These are phyloP conservation scores for Atta cephalotes DNA, from an alignment of 1,140 invertebrate genomes.

Conservation along the genomic window DNA sequence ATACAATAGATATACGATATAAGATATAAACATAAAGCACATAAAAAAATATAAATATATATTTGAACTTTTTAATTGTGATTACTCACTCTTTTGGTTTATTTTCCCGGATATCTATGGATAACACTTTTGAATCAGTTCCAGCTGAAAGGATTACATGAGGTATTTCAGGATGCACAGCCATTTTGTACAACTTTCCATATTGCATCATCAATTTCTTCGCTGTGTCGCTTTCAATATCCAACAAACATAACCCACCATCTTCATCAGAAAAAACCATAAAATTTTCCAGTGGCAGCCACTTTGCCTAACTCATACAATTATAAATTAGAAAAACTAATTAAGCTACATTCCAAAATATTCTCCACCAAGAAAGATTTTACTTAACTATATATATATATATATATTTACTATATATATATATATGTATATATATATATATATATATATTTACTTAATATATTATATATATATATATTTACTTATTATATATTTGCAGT, in stretches of 20 bases:
- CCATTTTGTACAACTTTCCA: constrained; percentile 92
- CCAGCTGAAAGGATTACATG: constrained; percentile 94
- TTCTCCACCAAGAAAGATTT: too few species aligned
- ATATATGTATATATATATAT: too few species aligned
- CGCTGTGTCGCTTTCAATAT: constrained; percentile 85
- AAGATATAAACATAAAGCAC: too few species aligned
- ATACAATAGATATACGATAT: too few species aligned
- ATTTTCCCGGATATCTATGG: constrained; percentile 92
- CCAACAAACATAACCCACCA: constrained; percentile 91
- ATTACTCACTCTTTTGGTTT: constrained; percentile 88
- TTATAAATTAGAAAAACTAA: neutral
- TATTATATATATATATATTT: too few species aligned
- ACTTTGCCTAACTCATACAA: constrained; percentile 87
- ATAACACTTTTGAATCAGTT: constrained; percentile 94
- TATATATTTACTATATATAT: too few species aligned
- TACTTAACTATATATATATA: too few species aligned
- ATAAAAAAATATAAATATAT: too few species aligned
- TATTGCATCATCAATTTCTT: constrained; percentile 90
- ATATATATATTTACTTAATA: too few species aligned
- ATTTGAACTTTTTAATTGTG: neutral
- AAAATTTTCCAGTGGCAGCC: constrained; percentile 91
- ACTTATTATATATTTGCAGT: too few species aligned
- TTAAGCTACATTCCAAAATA: too few species aligned
- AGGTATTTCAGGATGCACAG: constrained; percentile 90
- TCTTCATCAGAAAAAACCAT: constrained; percentile 95